Evolutionary conservation across 2,113 vertebrate species (phyloP).

Genomic region (Silurus asotus): DNA sequence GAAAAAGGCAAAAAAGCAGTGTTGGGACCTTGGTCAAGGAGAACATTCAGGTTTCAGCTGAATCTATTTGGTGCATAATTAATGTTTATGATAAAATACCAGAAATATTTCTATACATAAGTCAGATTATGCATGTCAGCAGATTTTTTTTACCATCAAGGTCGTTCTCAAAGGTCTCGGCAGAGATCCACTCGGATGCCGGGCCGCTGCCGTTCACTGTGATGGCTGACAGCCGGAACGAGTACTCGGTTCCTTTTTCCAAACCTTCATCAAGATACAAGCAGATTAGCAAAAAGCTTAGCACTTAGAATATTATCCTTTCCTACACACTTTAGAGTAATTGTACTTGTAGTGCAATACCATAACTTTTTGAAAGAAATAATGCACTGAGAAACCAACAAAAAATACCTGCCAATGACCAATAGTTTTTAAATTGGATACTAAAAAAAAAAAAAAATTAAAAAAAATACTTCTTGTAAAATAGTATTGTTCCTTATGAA

Average conservation of each 20-base stretch:
- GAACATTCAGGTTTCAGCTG: not conserved
- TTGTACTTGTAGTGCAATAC: too few relatives aligned
- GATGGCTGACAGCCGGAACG: constrained; percentile 86
- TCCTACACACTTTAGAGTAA: not conserved
- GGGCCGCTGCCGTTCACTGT: constrained; percentile 90
- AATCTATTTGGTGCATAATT: not conserved
- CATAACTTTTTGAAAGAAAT: not conserved
- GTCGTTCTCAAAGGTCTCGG: constrained; percentile 95
- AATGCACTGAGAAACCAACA: not conserved
- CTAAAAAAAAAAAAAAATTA: too few relatives aligned
- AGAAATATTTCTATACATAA: not conserved
- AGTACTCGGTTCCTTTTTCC: constrained; percentile 91
- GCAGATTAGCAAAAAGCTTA: not conserved
- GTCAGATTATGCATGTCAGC: not conserved
- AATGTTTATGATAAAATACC: not conserved
- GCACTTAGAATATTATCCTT: not conserved
- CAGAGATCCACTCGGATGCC: constrained; percentile 85
- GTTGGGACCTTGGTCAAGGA: not conserved
- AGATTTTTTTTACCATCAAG: constrained; percentile 84
- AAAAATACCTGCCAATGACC: not conserved
- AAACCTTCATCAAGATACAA: constrained; percentile 72
- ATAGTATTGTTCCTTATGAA: too few relatives aligned
- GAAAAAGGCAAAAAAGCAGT: too few relatives aligned
- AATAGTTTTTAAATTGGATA: too few relatives aligned
- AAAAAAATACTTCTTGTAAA: too few relatives aligned